Evolutionary conservation across 2,113 vertebrate species (phyloP).

Genomic region (Grus americana): DNA sequence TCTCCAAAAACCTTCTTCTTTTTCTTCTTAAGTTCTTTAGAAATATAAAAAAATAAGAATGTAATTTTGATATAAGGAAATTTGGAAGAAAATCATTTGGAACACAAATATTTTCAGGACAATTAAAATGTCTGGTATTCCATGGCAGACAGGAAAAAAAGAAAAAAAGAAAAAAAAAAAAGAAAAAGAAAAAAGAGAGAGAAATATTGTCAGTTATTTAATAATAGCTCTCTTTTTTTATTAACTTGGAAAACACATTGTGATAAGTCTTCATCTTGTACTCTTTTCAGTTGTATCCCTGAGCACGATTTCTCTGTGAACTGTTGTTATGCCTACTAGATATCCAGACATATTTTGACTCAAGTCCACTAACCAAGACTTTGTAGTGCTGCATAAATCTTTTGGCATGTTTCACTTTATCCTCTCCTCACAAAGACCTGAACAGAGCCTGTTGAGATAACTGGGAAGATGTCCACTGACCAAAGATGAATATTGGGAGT

Average conservation of each 20-base stretch:
- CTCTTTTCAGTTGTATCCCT: background rate
- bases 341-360: background rate
- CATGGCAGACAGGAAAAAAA: background rate
- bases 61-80: background rate
- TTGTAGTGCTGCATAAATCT: background rate
- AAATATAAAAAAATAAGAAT: background rate
- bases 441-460: background rate
- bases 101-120: background rate
- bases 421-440: background rate
- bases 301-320: background rate
- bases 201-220: background rate
- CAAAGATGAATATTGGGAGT: background rate
- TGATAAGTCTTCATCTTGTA: background rate
- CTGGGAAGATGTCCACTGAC: background rate
- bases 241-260: background rate
- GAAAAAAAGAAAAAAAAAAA: too few species aligned
- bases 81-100: background rate
- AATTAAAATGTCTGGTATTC: background rate
- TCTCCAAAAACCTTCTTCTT: background rate
- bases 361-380: background rate
- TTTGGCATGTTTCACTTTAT: background rate
- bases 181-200: background rate
- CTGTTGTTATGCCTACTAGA: background rate
- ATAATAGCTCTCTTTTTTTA: background rate
- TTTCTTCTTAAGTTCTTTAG: background rate